phyloP scores from a whole-genome alignment of 2,797 vertebrate genomes.

The Urosaurus nigricauda region DNA sequence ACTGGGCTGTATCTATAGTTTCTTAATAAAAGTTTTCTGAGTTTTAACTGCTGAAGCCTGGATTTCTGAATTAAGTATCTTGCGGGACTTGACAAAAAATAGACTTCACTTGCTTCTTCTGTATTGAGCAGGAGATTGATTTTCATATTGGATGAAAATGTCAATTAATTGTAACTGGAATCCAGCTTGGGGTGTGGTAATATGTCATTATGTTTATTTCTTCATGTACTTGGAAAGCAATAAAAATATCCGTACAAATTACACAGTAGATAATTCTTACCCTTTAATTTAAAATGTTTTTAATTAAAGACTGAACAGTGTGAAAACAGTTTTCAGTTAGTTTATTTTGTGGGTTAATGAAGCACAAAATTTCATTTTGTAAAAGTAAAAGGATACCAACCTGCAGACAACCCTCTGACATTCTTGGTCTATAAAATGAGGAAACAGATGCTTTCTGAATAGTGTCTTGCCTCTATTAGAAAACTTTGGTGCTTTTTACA shows the following conservation, averaged over 20 bases:
- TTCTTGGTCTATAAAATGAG: neutral
- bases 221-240: slow-evolving; percentile 51
- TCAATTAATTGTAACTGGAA: slow-evolving; percentile 38
- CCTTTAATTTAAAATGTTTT: slow-evolving; percentile 60
- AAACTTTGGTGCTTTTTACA: no score
- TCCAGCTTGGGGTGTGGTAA: slow-evolving; percentile 54
- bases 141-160: neutral
- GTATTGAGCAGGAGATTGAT: neutral
- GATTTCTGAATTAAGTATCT: no score
- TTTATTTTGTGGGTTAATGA: slow-evolving; percentile 69
- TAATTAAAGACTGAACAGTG: slow-evolving; percentile 70
- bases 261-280: slow-evolving; percentile 61
- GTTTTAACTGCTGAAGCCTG: no score
- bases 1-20: no score
- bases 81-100: neutral
- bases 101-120: slow-evolving; percentile 11
- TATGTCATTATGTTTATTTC: slow-evolving; percentile 44
- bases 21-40: no score
- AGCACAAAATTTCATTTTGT: slow-evolving; percentile 63
- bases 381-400: slow-evolving; percentile 34
- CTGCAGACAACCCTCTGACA: neutral
- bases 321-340: slow-evolving; percentile 48
- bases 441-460: neutral
- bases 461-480: neutral
- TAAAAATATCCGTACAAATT: slow-evolving; percentile 60